Base-by-base conservation (phyloP, 2,888 invertebrate genomes). In the Notodonta dromedarius region DNA sequence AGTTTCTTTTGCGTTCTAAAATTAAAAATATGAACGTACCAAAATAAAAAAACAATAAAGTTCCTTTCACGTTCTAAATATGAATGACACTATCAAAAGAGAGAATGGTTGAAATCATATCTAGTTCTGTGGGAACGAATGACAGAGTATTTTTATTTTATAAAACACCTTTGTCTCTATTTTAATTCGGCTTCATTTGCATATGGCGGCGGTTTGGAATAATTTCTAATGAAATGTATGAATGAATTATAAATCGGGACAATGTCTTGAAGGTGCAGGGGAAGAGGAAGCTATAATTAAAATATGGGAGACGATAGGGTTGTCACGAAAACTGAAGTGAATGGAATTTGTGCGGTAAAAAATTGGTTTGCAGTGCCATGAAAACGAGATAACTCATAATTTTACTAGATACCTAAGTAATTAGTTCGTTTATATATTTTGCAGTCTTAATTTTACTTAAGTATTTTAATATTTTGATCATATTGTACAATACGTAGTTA, bases 281-380 rank as follows among this genome's bases (percentile, higher is more conserved):
- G 89, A 88, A 82, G 86, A 84, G 84, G 85, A 88, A 84, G 85
- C 75, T 82, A 83, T 91, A 92, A 93, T 93, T 93, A 93, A 93
- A 92, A 89, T 84, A 80, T 77, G 77, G 76, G 66, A 71, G 71
- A 65, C 42, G 55, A 35, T 83, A 88, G 89, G 90, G 88, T 79
- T 89, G 84, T 0, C 79, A 62, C 32, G 61, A 16, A 16, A n/a
- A n/a, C n/a, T n/a, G n/a, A n/a, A 16, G 6, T 16, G 11, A 56
- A 7, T 24, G 44, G 46, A 16, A 24, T 62, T 32, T 9, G 35
- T 35, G 5, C 6, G 7, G 35, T 35, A 35, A 35, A 24, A 3
- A 35, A 3, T 35, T 35, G 35, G 35, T 35, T 24, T 24, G 24
- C 24, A 24, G 35, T 35, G 35, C 7, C 35, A 35, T 7, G 35